Evolutionary conservation across 2,888 invertebrate species (phyloP).

Genomic region (Odontothrips loti): DNA sequence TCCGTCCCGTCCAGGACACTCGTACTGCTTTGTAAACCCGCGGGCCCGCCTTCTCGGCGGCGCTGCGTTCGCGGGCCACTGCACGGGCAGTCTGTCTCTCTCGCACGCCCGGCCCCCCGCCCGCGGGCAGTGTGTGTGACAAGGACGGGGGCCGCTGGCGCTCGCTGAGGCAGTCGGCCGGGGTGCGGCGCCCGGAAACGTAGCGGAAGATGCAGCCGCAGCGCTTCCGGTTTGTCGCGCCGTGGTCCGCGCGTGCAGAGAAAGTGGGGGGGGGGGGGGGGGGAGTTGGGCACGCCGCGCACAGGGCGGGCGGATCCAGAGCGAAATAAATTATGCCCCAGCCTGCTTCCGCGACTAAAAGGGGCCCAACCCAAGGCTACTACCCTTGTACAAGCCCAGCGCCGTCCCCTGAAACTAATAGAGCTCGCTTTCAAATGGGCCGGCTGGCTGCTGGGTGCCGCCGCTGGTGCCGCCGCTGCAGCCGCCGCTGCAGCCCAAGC

Average conservation of each 20-base stretch:
- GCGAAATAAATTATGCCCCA: not conserved
- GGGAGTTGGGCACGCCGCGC: not conserved
- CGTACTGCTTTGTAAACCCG: not conserved
- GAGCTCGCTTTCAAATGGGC: not conserved
- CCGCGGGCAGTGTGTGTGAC: not conserved
- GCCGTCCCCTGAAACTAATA: not conserved
- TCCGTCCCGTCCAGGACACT: too few relatives aligned
- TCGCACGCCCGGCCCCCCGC: not conserved
- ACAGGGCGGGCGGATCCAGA: too few relatives aligned
- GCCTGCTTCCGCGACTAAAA: not conserved
- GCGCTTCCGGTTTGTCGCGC: constrained; percentile 16
- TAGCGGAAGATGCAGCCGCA: constrained; percentile 11
- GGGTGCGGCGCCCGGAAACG: not conserved
- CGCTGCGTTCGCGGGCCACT: not conserved
- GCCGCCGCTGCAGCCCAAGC: not conserved
- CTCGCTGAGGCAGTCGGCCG: too few relatives aligned
- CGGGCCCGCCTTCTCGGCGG: not conserved
- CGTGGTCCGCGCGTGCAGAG: not conserved
- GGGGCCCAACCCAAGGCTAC: not conserved
- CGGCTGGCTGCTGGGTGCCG: too few relatives aligned
- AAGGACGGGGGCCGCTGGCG: too few relatives aligned
- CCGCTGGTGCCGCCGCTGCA: not conserved
- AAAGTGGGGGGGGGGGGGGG: not conserved
- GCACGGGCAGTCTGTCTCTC: not conserved
- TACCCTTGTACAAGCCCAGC: not conserved